Evolutionary conservation across 2,113 vertebrate species (phyloP), one percentile per base, ranked within the genome.

Genomic region (Ceyx margarethae): DNA sequence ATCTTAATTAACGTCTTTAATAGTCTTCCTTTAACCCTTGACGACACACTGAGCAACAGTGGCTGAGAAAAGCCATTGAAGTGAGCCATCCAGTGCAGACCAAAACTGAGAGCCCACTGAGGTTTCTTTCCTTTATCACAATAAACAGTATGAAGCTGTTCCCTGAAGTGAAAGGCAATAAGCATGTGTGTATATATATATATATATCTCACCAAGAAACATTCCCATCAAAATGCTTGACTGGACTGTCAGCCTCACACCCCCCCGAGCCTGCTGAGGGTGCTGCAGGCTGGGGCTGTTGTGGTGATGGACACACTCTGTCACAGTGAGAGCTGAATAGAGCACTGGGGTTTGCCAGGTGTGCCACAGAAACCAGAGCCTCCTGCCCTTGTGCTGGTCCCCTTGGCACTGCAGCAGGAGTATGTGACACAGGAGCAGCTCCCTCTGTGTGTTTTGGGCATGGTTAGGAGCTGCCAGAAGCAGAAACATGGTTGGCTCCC

Each of bases 1-100:
- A 29, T 89, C 92, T 92, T 67, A 95, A 90, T 87, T 81, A 43
- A 65, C 23, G 69, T 25, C 91, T 68, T 87, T 73, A 84, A 72
- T 76, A 90, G 37, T 92, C 23, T 42, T 87, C 82, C 82, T 94
- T 90, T 51, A 78, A 62, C 53, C 43, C 76, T 85, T 94, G 72
- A n/a, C 60, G 81, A 72, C 74, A 57, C 58, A n/a, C 23, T 72
- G 37, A 60, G 62, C 75, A 53, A 40, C 69, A 81, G 20, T 9
- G 80, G 76, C n/a, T 56, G 29, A 69, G 68, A 91, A 85, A 87
- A 62, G 2, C 37, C 83, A 83, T 80, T 92, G 72, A 62, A 84
- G 6, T 33, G 40, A 90, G 76, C 65, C 33, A 72, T 60, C 18
- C 67, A 77, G 7, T 62, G 58, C 69, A 72, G 82, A 86, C 25